Base-by-base conservation (phyloP, 1,140 invertebrate species). In the Drosophila tani region DNA sequence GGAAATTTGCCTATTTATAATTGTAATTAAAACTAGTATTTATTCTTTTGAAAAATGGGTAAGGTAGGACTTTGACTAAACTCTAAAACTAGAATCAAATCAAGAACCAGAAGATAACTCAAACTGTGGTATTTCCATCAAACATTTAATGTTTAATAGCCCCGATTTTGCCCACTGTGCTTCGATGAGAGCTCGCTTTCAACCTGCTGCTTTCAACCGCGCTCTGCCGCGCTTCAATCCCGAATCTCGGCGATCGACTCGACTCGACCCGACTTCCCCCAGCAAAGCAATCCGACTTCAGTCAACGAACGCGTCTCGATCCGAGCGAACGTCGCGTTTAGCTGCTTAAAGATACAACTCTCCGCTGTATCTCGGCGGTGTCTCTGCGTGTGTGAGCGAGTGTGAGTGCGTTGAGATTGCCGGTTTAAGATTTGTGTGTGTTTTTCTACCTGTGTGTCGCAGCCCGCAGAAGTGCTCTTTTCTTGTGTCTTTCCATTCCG, bases 291-390 rank as follows among this genome's bases (percentile, higher is more conserved):
- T n/a, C 35, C 46, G 66, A 75, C 77, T 70, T 87, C 78, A 87
- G 84, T 87, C 78, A 79, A 90, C 84, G 84, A 87, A 84, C 85
- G 69, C 63, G 81, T 81, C 81, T 87, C 66, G 85, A 87, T 70
- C 75, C 68, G 79, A 84, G 69, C 84, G 78, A 71, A 84, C 74
- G 84, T 87, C 68, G 75, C 43, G 45, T 8, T 70, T 76, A 65
- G 76, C 79, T 45, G 56, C 45, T 41, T 24, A 55, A 47, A 63
- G 50, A 79, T 51, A 71, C 50, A 64, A 53, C 63, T 24, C 41
- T 53, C 56, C 38, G 46, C 50, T 51, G 56, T 57, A 35, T 67
- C 64, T 69, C 29, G 46, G 27, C 17, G 66, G 66, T 46, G n/a
- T 35, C 14, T 62, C 29, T 57, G 67, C 47, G 65, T 65, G 68